A percentile compares a stretch with the other conserved stretches of the same genome.
Conservation (phyloP, 2,113 vertebrate species). For the Platycercus adscitus region DNA sequence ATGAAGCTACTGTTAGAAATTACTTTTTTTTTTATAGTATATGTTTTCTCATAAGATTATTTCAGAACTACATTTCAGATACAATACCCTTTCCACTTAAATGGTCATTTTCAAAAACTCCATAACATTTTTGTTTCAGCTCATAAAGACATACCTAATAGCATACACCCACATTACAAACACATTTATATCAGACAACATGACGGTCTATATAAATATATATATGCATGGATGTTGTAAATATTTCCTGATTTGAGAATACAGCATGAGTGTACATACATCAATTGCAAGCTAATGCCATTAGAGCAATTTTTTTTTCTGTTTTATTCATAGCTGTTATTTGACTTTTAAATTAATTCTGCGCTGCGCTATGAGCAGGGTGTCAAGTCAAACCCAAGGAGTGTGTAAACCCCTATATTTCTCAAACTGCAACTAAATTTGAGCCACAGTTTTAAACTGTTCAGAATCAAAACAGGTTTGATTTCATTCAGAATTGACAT, state of each 20-base stretch:
- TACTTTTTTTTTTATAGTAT: not conserved
- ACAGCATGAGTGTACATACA: not conserved
- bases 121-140: not conserved
- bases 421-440: not conserved
- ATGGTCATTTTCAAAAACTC: not conserved
- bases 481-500: not conserved
- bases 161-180: not conserved
- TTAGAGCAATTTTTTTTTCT: not conserved
- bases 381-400: not conserved
- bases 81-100: not conserved
- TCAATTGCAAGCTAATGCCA: not conserved
- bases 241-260: not conserved
- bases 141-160: not conserved
- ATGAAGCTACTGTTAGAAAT: not conserved
- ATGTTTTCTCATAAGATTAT: not conserved
- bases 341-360: not conserved
- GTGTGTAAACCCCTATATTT: not conserved
- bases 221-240: not conserved
- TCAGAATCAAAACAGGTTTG: not conserved
- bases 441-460: not conserved
- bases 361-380: not conserved
- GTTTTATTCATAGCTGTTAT: not conserved
- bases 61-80: not conserved
- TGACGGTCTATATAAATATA: not conserved
- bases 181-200: not conserved